phyloP scores from a whole-genome alignment of 2,888 invertebrate species.

The Lottia gigantea region DNA sequence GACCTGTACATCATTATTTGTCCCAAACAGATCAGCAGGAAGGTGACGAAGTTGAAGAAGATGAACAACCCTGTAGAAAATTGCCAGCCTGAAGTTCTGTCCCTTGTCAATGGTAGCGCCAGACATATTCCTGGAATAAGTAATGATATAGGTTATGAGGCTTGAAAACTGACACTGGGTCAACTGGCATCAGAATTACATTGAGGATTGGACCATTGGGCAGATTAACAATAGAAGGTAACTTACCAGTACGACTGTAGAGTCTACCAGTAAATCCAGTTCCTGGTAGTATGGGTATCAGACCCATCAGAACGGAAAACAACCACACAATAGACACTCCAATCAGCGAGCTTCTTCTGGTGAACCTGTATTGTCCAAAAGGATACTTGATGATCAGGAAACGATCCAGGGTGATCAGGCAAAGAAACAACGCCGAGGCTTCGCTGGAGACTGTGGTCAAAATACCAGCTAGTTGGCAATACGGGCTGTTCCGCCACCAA shows the following conservation, averaged over 20 bases:
- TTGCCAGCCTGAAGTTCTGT: slow-evolving; percentile 63
- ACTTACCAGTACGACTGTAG: slow-evolving; percentile 50
- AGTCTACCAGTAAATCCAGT: slow-evolving; percentile 55
- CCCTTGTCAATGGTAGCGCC: slow-evolving; percentile 61
- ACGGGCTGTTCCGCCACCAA: slow-evolving; percentile 38
- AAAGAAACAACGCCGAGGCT: slow-evolving; percentile 74
- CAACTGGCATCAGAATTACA: no score
- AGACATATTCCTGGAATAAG: slow-evolving; percentile 56
- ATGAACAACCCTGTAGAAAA: slow-evolving; percentile 62
- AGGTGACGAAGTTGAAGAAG: slow-evolving; percentile 56
- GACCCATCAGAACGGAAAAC: slow-evolving; percentile 46
- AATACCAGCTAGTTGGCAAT: slow-evolving; percentile 43
- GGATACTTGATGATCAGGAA: slow-evolving; percentile 75
- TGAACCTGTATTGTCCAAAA: slow-evolving; percentile 60
- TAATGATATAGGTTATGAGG: slow-evolving; percentile 17
- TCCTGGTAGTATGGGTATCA: slow-evolving; percentile 53
- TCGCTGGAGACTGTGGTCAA: slow-evolving; percentile 70
- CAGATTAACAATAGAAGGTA: no score
- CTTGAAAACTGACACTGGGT: no score
- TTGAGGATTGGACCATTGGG: no score
- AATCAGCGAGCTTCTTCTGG: slow-evolving; percentile 37
- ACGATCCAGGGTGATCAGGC: slow-evolving; percentile 75
- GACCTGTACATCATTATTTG: slow-evolving; percentile 61
- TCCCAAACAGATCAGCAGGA: slow-evolving; percentile 55
- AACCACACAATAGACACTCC: slow-evolving; percentile 47